Conservation (phyloP, 2,888 invertebrate species). For the Crioceris asparagi region DNA sequence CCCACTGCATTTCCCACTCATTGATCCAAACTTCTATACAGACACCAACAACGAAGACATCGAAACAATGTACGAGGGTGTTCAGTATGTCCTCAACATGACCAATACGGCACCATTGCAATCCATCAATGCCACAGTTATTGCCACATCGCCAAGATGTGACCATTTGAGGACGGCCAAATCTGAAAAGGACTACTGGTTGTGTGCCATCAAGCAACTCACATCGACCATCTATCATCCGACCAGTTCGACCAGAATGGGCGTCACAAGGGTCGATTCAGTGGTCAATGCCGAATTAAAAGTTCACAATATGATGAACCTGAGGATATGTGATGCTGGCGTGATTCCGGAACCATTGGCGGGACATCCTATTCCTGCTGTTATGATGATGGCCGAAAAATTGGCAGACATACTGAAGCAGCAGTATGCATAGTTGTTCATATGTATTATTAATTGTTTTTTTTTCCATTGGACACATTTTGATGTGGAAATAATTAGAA, state of each 20-base stretch:
- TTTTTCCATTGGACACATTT: too few relatives aligned
- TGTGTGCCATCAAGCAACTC: constrained; percentile 38
- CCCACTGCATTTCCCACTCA: neutral
- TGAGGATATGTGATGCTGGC: constrained; percentile 45
- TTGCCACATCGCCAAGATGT: too few relatives aligned
- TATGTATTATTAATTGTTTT: too few relatives aligned
- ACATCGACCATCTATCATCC: constrained; percentile 41
- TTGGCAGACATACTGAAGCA: constrained; percentile 41
- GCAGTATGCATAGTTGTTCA: too few relatives aligned
- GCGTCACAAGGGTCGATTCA: constrained; percentile 37
- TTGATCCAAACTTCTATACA: neutral
- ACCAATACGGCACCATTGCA: constrained; percentile 46
- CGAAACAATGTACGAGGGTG: constrained; percentile 52
- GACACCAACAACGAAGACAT: constrained; percentile 39
- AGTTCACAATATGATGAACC: constrained; percentile 40
- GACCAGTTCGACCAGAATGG: constrained; percentile 45
- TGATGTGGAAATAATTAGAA: too few relatives aligned
- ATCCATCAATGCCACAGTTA: constrained; percentile 44
- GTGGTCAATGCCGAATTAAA: constrained; percentile 44
- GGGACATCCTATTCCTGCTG: constrained; percentile 43
- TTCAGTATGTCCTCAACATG: constrained; percentile 33
- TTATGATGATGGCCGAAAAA: constrained; percentile 46
- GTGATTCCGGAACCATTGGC: constrained; percentile 42
- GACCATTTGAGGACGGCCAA: too few relatives aligned
- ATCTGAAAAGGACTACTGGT: too few relatives aligned